phyloP scores from a whole-genome alignment of 2,113 vertebrate species.

The Tichodroma muraria region DNA sequence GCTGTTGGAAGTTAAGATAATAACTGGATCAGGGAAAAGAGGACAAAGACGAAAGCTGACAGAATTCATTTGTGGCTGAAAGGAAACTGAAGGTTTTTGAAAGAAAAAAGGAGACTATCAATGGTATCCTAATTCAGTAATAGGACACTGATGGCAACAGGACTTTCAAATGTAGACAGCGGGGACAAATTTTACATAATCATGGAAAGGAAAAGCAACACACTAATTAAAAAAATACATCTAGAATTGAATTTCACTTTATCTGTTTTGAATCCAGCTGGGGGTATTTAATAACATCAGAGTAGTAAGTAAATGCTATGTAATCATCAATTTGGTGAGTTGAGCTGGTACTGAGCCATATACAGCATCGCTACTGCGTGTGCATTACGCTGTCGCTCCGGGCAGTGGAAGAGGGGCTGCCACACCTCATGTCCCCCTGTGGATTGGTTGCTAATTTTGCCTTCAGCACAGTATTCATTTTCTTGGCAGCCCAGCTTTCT shows the following conservation, averaged over 20 bases:
- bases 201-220: not conserved
- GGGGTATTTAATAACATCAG: not conserved
- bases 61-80: not conserved
- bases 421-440: not conserved
- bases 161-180: not conserved
- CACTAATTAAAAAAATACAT: not conserved
- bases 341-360: not conserved
- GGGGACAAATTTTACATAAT: not conserved
- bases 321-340: not conserved
- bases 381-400: fast-evolving
- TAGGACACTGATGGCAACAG: not conserved
- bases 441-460: not conserved
- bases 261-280: not conserved
- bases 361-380: not conserved
- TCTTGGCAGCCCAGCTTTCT: not conserved
- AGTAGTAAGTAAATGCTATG: not conserved
- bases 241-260: not conserved
- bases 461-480: not conserved
- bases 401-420: not conserved
- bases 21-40: not conserved
- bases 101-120: not conserved
- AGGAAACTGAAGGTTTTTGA: not conserved
- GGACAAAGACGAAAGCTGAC: not conserved
- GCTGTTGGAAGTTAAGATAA: not conserved
- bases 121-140: not conserved